These are phyloP conservation scores for Strigamia transsilvanica DNA, from an alignment of 2,888 invertebrate genomes.

Conservation along the genomic window DNA sequence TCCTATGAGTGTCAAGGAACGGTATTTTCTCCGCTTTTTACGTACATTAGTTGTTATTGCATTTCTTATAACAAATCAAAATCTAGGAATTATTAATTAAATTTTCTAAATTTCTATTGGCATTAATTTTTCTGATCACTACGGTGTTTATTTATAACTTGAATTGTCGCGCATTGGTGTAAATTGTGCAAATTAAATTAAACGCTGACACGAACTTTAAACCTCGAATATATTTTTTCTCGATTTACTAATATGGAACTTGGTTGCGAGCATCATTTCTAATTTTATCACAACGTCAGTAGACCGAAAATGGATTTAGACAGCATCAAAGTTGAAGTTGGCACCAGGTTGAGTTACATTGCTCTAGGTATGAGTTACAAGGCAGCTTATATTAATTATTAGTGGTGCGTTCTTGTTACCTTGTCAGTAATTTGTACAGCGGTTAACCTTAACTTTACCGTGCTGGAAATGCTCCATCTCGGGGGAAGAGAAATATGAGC, in stretches of 20 bases:
- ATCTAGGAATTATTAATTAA: neutral
- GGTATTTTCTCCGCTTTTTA: neutral
- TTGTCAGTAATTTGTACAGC: conserved; percentile 30
- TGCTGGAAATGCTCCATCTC: conserved; percentile 11
- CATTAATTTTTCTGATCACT: neutral
- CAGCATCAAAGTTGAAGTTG: conserved; percentile 16
- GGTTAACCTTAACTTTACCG: conserved; percentile 30
- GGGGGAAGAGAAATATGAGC: conserved; percentile 21
- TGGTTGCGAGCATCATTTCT: neutral
- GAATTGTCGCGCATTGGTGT: neutral
- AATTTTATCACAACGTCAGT: neutral
- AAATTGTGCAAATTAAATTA: neutral
- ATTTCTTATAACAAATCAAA: neutral
- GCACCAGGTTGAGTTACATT: conserved; percentile 33
- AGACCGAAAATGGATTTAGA: conserved; percentile 23
- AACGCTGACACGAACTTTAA: neutral
- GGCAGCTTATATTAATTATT: conserved; percentile 39
- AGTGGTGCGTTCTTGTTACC: conserved; percentile 36
- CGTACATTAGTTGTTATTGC: neutral
- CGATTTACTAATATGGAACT: neutral
- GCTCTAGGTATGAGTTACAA: conserved; percentile 28
- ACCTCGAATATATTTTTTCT: neutral
- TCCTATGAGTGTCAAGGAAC: neutral
- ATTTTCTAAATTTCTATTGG: neutral
- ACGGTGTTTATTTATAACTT: neutral